These are phyloP conservation scores for Marronus borbonicus DNA, from an alignment of 2,888 invertebrate species.

Conservation along the genomic window DNA sequence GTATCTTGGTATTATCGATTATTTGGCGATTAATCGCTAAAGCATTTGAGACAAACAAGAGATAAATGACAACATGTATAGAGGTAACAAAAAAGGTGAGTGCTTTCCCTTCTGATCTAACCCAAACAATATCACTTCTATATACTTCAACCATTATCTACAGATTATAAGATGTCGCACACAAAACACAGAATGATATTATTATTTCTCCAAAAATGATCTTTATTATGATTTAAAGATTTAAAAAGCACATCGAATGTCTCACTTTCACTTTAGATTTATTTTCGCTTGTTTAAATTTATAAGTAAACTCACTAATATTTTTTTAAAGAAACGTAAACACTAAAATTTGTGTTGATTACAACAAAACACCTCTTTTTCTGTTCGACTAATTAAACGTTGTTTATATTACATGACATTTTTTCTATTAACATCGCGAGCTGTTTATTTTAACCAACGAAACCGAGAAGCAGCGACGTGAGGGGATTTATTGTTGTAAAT, in stretches of 20 bases:
- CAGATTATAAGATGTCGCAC: background rate
- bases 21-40: background rate
- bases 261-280: conserved; percentile 14
- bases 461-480: conserved; percentile 3
- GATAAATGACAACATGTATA: background rate
- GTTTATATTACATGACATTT: conserved; percentile 25
- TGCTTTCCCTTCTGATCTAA: background rate
- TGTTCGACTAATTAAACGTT: background rate
- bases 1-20: background rate
- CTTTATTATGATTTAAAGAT: too few species aligned
- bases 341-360: background rate
- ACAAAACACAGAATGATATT: background rate
- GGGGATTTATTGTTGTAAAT: conserved; percentile 14
- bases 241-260: background rate
- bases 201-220: background rate
- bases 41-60: background rate
- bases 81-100: conserved; percentile 4
- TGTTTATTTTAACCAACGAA: conserved; percentile 37
- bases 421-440: conserved; percentile 29
- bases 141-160: conserved; percentile 8
- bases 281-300: background rate
- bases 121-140: background rate
- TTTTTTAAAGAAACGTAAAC: background rate
- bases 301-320: conserved; percentile 10
- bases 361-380: conserved; percentile 25